Conservation (phyloP, 2,797 vertebrate genomes). For the Acanthopagrus latus region DNA sequence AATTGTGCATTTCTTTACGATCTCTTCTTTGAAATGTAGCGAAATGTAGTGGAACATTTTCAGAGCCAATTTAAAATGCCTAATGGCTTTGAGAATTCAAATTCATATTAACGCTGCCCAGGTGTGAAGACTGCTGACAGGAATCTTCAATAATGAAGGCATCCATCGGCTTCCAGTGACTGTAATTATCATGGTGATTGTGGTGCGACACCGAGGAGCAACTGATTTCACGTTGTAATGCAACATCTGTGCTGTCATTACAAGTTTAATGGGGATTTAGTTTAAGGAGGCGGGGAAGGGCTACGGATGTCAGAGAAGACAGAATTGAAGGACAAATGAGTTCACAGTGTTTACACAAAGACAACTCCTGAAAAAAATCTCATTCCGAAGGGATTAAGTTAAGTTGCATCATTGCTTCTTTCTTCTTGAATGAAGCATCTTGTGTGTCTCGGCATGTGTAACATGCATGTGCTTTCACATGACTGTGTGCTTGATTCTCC, state of each 20-base stretch:
- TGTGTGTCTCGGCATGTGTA: slow-evolving; percentile 1
- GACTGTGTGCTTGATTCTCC: slow-evolving; percentile 4
- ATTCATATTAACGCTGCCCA: not conserved
- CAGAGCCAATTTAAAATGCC: not conserved
- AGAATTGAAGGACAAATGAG: slow-evolving; percentile 1
- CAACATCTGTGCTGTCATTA: slow-evolving; percentile 54
- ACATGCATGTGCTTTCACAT: slow-evolving; percentile 22
- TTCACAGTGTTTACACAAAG: not conserved
- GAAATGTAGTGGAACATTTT: not conserved
- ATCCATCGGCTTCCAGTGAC: slow-evolving; percentile 13
- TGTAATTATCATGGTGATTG: slow-evolving; percentile 15
- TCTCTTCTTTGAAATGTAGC: not conserved
- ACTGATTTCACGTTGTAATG: slow-evolving; percentile 13
- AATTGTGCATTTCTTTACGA: not conserved
- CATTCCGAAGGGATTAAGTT: not conserved
- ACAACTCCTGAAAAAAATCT: not conserved
- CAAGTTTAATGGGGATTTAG: slow-evolving; percentile 42
- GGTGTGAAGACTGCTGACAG: slow-evolving; percentile 8
- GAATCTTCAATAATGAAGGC: slow-evolving; percentile 5
- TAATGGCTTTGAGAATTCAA: not conserved
- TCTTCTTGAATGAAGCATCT: not conserved
- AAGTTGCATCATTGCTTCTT: slow-evolving; percentile 21
- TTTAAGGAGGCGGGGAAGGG: slow-evolving; percentile 3
- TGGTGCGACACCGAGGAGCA: slow-evolving; percentile 14
- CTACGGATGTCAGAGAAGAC: not conserved